Conservation (phyloP, 2,797 vertebrate species). For the Ctenochaetus hawaiiensis region DNA sequence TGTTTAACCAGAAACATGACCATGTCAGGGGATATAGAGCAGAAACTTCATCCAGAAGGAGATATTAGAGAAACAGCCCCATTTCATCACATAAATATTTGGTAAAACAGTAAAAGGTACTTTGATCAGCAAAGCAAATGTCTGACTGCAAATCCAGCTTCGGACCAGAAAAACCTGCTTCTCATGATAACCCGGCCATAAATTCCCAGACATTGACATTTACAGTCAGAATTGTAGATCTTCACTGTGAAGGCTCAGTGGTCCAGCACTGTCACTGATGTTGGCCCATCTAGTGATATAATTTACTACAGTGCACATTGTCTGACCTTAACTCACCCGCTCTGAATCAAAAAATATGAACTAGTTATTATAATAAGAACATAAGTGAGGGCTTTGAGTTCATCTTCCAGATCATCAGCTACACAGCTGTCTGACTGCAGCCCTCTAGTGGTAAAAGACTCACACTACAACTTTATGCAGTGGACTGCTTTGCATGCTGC, state of each 20-base stretch:
- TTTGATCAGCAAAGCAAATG: neutral
- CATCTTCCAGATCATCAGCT: neutral
- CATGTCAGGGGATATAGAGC: neutral
- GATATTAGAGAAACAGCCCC: neutral
- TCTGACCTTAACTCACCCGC: neutral
- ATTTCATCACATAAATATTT: conserved; percentile 4
- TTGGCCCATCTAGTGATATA: conserved; percentile 11
- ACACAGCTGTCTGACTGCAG: conserved; percentile 41
- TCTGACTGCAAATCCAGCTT: conserved; percentile 12
- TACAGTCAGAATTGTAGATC: conserved; percentile 30
- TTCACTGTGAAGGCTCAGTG: conserved; percentile 15
- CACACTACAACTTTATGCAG: conserved; percentile 25
- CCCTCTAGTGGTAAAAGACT: conserved; percentile 65
- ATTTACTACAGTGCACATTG: conserved; percentile 13
- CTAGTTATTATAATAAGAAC: conserved; percentile 12
- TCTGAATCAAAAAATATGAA: conserved; percentile 27
- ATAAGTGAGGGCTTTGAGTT: conserved; percentile 22
- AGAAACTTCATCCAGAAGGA: neutral
- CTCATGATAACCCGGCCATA: conserved; percentile 31
- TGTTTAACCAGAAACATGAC: conserved; percentile 1
- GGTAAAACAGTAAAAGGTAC: neutral
- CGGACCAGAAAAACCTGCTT: conserved; percentile 16
- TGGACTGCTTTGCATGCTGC: neutral
- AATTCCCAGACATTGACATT: conserved; percentile 46
- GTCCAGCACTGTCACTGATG: conserved; percentile 18